Percentiles rank a stretch among this genome's conserved stretches.
phyloP scores from a whole-genome alignment of 2,888 invertebrate species.

The Auanema freiburgensis region DNA sequence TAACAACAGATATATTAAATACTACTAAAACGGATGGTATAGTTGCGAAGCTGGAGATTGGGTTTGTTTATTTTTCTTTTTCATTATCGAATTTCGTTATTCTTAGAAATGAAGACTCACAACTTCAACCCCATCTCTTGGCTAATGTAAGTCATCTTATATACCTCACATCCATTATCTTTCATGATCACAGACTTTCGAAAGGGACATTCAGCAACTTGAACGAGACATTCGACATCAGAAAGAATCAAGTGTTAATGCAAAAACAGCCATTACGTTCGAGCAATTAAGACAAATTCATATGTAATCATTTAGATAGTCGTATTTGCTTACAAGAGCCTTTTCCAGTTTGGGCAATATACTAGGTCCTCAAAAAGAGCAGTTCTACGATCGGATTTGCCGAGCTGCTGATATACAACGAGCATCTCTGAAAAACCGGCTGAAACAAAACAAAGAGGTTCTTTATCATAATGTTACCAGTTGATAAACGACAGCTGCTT shows the following conservation, averaged over 20 bases:
- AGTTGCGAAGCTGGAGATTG: too few species aligned
- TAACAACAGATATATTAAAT: too few species aligned
- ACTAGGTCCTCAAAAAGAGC: slow-evolving; percentile 42
- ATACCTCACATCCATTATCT: too few species aligned
- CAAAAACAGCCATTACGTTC: slow-evolving; percentile 47
- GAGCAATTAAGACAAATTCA: slow-evolving; percentile 43
- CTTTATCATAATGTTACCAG: background rate
- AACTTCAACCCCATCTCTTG: too few species aligned
- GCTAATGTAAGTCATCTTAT: too few species aligned
- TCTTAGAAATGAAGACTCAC: too few species aligned
- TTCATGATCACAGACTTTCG: too few species aligned
- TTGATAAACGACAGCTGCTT: background rate
- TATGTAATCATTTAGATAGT: slow-evolving; percentile 28
- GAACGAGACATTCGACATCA: slow-evolving; percentile 44
- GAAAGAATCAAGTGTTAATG: slow-evolving; percentile 44
- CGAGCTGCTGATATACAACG: slow-evolving; percentile 46
- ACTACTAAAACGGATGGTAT: too few species aligned
- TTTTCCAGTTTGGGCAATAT: slow-evolving; percentile 35
- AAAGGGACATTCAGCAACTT: slow-evolving; percentile 35
- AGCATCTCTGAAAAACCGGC: slow-evolving; percentile 45
- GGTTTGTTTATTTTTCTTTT: too few species aligned
- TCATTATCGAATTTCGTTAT: too few species aligned
- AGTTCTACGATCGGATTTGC: slow-evolving; percentile 45
- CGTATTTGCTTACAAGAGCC: too few species aligned
- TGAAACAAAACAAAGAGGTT: slow-evolving; percentile 48